Percentiles rank a stretch among this genome's conserved stretches.
Evolutionary conservation across 2,888 invertebrate species (phyloP).

Genomic region (Heteromurus nitidus): DNA sequence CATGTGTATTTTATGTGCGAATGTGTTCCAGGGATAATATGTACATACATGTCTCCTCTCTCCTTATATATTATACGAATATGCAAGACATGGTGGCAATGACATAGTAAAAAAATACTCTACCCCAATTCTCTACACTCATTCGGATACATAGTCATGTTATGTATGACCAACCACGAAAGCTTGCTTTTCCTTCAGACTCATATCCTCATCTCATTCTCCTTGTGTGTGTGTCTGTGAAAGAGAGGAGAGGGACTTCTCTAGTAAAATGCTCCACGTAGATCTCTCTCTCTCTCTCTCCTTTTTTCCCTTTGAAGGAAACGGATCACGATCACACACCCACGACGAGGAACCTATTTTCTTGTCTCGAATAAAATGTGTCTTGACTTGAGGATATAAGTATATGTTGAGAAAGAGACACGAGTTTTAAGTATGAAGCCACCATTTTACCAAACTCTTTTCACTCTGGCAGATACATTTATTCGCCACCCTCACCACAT

Average conservation of each 20-base stretch:
- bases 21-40: background rate
- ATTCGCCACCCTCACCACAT: too few species aligned
- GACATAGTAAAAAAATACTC: slow-evolving; percentile 27
- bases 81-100: slow-evolving; percentile 35
- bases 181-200: too few species aligned
- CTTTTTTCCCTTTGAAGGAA: slow-evolving; percentile 19
- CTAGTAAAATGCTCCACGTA: slow-evolving; percentile 30
- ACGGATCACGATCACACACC: slow-evolving; percentile 35
- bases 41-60: background rate
- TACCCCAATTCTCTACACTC: too few species aligned
- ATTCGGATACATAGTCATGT: too few species aligned
- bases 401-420: too few species aligned
- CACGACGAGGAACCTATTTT: slow-evolving; percentile 7
- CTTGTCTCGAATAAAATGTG: background rate
- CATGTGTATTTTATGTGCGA: background rate
- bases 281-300: slow-evolving; percentile 23
- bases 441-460: too few species aligned
- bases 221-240: too few species aligned
- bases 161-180: too few species aligned
- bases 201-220: too few species aligned
- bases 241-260: background rate
- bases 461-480: too few species aligned
- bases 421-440: too few species aligned
- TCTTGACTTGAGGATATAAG: background rate
- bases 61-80: too few species aligned